Conservation (phyloP, 2,797 vertebrate genomes). For the Chromobotia macracanthus region DNA sequence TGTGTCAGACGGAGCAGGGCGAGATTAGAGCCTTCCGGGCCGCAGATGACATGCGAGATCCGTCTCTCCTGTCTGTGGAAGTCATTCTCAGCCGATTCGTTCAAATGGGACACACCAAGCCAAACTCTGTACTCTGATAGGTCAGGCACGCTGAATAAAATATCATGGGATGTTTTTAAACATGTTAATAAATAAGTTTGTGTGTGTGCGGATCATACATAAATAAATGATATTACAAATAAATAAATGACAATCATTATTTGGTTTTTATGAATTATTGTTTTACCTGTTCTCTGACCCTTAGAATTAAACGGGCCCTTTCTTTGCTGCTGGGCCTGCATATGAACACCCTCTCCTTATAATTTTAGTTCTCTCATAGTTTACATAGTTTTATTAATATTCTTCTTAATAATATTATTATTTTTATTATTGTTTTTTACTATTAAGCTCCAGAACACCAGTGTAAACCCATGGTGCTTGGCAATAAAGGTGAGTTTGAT, state of each 20-base stretch:
- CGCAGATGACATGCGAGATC: constrained; percentile 91
- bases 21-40: constrained; percentile 89
- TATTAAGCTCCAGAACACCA: too few species aligned
- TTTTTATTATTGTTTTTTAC: too few species aligned
- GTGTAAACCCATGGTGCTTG: too few species aligned
- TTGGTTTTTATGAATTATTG: neutral
- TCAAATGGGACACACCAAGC: constrained; percentile 90
- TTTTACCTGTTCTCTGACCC: neutral
- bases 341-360: neutral
- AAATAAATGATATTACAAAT: constrained; percentile 21
- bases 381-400: too few species aligned
- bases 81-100: constrained; percentile 79
- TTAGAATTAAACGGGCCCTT: neutral
- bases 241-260: too few species aligned
- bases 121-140: constrained; percentile 91
- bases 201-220: neutral
- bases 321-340: neutral
- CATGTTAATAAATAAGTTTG: neutral
- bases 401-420: too few species aligned
- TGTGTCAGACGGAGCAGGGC: constrained; percentile 88
- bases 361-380: too few species aligned
- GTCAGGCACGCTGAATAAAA: constrained; percentile 82
- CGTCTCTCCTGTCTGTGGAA: constrained; percentile 85
- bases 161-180: too few species aligned
- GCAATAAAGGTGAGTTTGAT: too few species aligned